A percentile compares a stretch with the other conserved stretches of the same genome.
Evolutionary conservation across 2,797 vertebrate species (phyloP).

Genomic region (Dryobates pubescens): DNA sequence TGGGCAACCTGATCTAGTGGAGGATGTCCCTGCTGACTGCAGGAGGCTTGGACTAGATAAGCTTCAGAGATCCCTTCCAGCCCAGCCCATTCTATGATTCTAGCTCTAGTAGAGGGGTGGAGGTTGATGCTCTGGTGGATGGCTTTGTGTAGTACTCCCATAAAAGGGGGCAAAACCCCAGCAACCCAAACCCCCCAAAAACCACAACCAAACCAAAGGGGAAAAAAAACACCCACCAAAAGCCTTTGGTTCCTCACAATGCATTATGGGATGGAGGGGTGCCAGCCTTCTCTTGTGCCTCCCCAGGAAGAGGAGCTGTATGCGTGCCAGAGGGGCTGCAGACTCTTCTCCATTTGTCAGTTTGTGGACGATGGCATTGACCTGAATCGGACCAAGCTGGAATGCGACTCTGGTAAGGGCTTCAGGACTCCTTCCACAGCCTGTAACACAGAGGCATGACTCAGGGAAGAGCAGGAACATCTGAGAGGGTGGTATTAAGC

Average conservation of each 20-base stretch:
- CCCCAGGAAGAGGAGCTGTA: slow-evolving; percentile 93
- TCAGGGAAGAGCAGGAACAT: not conserved
- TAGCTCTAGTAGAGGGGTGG: not conserved
- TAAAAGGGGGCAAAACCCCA: too few relatives aligned
- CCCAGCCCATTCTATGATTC: too few relatives aligned
- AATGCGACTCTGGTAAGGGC: slow-evolving; percentile 94
- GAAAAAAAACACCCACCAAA: not conserved
- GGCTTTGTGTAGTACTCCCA: not conserved
- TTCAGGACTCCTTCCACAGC: not conserved
- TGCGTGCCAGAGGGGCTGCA: slow-evolving; percentile 95
- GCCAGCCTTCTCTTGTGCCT: slow-evolving; percentile 59
- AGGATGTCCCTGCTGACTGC: too few relatives aligned
- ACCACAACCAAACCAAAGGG: too few relatives aligned
- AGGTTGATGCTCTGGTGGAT: not conserved
- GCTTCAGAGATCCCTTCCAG: too few relatives aligned
- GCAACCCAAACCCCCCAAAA: too few relatives aligned
- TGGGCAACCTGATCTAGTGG: too few relatives aligned
- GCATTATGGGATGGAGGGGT: not conserved
- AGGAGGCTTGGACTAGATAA: too few relatives aligned
- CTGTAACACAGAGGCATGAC: fast-evolving
- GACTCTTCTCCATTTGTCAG: slow-evolving; percentile 97
- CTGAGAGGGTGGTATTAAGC: not conserved
- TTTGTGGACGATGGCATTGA: slow-evolving; percentile 93
- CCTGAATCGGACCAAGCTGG: slow-evolving; percentile 91
- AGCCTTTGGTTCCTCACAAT: slow-evolving; percentile 9